Evolutionary conservation across 2,888 invertebrate genomes (phyloP), one percentile per base, ranked within the genome.

Genomic region (Digitonthophagus gazella): DNA sequence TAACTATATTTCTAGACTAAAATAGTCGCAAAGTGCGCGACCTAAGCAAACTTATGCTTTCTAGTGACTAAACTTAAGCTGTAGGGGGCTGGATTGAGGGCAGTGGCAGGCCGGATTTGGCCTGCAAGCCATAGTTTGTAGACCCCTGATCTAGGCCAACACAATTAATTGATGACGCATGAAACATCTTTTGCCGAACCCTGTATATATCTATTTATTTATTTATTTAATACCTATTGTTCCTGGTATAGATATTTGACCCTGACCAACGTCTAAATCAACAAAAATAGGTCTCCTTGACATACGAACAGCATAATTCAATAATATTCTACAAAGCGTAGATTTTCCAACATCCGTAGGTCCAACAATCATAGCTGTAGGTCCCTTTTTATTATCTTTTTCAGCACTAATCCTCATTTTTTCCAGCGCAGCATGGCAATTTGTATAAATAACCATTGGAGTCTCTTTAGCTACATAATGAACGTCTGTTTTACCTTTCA

Each of bases 271-370:
- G 85, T 99, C 98, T 44, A 98, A 83, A 79, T 99, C 98, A 0
- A 97, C 96, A 82, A 90, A 95, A 68, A 98, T 91, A 0, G 98
- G 98, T 16, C 93, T 85, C 63, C 95, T 84, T 0, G 92, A 93
- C 86, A 95, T 90, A 72, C 98, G 86, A 0, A 97, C 97, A 0
- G 96, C 97, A 82, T 98, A 99, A 83, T 99, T 99, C 0, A 98
- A 84, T 3, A 99, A 85, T 72, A 99, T 88, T 71, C 92, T 87
- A 68, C 77, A 77, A 1, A 99, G 82, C 0, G 98, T 98, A 0
- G 95, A 95, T 83, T 99, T 99, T 15, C 99, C 99, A 1, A 98
- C 98, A 82, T 98, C 98, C 55, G 89, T 90, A 0, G 98, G 98
- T 0, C 99, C 98, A 0, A 95, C 96, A 0, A 98, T 84, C 92